These are phyloP conservation scores for Allochrocebus solatus DNA, from an alignment of 2,797 vertebrate genomes.

Conservation along the genomic window DNA sequence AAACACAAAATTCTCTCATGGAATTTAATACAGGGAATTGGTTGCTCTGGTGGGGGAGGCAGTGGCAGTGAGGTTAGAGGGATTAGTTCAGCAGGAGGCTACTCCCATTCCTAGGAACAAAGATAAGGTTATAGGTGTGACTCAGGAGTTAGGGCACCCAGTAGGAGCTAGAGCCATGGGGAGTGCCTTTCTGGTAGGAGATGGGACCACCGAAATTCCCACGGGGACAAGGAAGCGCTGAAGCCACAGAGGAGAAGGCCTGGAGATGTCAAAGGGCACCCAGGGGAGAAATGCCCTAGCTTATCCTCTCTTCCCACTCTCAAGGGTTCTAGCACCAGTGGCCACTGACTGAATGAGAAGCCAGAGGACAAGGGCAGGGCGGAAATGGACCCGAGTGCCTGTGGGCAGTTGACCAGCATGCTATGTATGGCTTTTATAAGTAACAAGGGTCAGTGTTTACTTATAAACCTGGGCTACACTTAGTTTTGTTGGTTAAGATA, in stretches of 20 bases:
- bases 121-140: not conserved
- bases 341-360: not conserved
- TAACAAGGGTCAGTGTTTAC: not conserved
- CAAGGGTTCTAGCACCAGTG: not conserved
- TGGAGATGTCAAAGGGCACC: not conserved
- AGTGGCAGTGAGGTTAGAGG: not conserved
- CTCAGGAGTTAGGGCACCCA: not conserved
- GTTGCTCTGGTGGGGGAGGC: not conserved
- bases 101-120: not conserved
- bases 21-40: not conserved
- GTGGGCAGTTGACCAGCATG: not conserved
- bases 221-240: not conserved
- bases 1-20: not conserved
- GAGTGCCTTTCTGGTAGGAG: not conserved
- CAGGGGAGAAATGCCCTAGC: not conserved
- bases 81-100: not conserved
- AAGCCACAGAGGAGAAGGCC: not conserved
- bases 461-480: not conserved
- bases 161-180: not conserved
- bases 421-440: not conserved
- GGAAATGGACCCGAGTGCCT: not conserved
- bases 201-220: not conserved
- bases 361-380: not conserved
- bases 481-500: not conserved
- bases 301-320: not conserved